Conservation (phyloP, 2,888 invertebrate genomes). For the Ormyrus pomaceus region DNA sequence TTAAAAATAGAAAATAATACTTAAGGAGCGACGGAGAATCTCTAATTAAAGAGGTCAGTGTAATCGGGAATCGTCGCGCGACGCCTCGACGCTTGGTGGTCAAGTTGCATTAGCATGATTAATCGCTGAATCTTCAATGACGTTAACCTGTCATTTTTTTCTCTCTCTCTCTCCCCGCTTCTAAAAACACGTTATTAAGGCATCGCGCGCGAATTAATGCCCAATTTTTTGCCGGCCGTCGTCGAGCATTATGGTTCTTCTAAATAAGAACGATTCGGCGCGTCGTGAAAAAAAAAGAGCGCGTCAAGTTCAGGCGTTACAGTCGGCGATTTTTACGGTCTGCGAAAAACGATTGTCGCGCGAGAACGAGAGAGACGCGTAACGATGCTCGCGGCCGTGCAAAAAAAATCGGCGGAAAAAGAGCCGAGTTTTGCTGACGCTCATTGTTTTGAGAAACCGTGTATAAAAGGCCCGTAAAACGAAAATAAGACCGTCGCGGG, state of each 20-base stretch:
- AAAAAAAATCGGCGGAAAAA: slow-evolving; percentile 5
- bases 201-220: background rate
- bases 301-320: background rate
- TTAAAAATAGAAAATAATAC: background rate
- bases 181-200: background rate
- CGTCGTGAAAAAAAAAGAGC: background rate
- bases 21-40: background rate
- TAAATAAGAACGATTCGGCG: background rate
- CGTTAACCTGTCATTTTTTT: background rate
- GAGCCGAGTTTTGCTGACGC: slow-evolving; percentile 4
- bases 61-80: slow-evolving; percentile 7
- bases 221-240: background rate
- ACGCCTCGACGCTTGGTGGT: background rate
- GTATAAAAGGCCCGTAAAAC: slow-evolving; percentile 16
- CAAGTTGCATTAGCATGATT: slow-evolving; percentile 20
- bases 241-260: background rate
- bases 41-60: slow-evolving; percentile 27
- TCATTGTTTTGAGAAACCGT: slow-evolving; percentile 14
- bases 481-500: background rate
- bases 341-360: slow-evolving; percentile 17
- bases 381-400: slow-evolving; percentile 3
- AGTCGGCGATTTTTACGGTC: slow-evolving; percentile 17
- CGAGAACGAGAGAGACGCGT: background rate
- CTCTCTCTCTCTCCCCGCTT: too few relatives aligned
- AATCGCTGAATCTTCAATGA: slow-evolving; percentile 13